Base-by-base conservation (phyloP, 2,797 vertebrate species). In the Etheostoma nigrum region DNA sequence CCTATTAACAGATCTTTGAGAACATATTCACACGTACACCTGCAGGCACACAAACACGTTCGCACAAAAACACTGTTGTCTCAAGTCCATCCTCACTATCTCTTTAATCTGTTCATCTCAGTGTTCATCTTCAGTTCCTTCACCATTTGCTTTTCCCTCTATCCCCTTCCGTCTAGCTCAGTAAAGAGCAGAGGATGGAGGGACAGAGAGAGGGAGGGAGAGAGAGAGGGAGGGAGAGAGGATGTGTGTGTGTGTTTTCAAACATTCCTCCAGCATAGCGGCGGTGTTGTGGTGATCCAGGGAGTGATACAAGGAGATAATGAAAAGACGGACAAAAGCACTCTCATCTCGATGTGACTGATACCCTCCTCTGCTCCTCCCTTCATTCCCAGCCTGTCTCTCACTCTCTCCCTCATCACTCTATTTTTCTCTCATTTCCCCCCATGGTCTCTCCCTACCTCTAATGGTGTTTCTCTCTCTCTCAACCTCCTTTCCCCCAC, bases 301-400 rank as follows among this genome's bases (percentile, higher is more conserved):
- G 94, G 94, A 95, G 92, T 91, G 95, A 96, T 95, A 95, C 92
- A 89, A 89, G 91, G 88, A 95, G 95, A 95, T 95, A 95, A 95
- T 96, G 94, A 95, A 96, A 96, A 95, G 94, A 94, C 87, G 93
- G 94, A 96, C 95, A 95, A 96, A 95, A 95, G 93, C 95, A 93
- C 94, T 94, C 94, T 94, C 94, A 91, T 92, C 94, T 94, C 63
- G 74, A 93, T 93, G 94, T 94, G 94, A 93, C 93, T 94, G 95
- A 95, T 95, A 93, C 94, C 89, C 92, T 90, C 88, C 86, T 86
- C 86, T 81, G 76, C 83, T 88, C 85, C 90, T 87, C 89, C 81
- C 76, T 83, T 83, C 81, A 30, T 79, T 82, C 79, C 79, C 79
- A 81, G 82, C 65, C 79, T 54, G 72, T 80, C 78, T 86, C 82